A percentile compares a stretch with the other conserved stretches of the same genome.
Conservation (phyloP, 1,140 invertebrate species). For the Cherax destructor region DNA sequence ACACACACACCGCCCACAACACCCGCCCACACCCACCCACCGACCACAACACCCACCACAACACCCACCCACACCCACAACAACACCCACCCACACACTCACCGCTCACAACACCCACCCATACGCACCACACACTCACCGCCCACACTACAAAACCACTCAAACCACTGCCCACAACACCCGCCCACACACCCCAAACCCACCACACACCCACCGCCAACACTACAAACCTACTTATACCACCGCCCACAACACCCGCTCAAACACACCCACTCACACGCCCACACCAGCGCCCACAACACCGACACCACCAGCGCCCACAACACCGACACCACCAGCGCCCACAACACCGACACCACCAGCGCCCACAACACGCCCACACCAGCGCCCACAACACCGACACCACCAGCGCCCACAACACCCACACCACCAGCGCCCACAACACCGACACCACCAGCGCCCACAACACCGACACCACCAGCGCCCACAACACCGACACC, state of each 20-base stretch:
- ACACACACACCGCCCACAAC: too few relatives aligned
- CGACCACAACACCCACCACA: neutral
- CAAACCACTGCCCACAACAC: neutral
- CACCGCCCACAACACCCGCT: neutral
- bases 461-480: neutral
- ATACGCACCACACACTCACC: neutral
- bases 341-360: neutral
- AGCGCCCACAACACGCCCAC: neutral
- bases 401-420: neutral
- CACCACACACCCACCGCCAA: neutral
- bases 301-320: neutral
- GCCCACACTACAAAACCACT: neutral
- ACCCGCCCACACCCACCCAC: neutral
- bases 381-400: neutral
- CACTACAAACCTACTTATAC: too few relatives aligned
- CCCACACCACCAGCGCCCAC: neutral
- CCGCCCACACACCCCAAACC: neutral
- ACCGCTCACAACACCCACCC: neutral
- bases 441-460: too few relatives aligned
- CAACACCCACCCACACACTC: neutral
- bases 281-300: neutral
- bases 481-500: neutral
- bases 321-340: neutral
- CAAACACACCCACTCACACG: neutral
- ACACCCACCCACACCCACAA: neutral